These are phyloP conservation scores for Patella vulgata DNA, from an alignment of 1,140 invertebrate species.

Conservation along the genomic window DNA sequence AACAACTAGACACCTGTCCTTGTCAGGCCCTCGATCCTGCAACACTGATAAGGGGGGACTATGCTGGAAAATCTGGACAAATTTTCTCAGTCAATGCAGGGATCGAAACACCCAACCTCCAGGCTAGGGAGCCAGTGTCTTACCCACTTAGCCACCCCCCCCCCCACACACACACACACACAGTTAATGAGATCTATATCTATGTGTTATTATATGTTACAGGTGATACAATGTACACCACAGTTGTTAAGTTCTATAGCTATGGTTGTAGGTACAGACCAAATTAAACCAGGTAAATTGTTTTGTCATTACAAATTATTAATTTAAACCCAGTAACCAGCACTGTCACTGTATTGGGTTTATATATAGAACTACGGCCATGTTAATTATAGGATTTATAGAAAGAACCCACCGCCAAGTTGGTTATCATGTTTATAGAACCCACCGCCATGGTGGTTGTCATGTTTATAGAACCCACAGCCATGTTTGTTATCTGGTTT, in stretches of 20 bases:
- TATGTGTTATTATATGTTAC: conserved; percentile 15
- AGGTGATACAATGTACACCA: conserved; percentile 39
- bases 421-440: background rate
- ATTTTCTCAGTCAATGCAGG: too few relatives aligned
- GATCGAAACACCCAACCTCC: too few relatives aligned
- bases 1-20: too few relatives aligned
- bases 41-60: too few relatives aligned
- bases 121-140: too few relatives aligned
- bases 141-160: too few relatives aligned
- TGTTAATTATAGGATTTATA: background rate
- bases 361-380: background rate
- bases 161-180: too few relatives aligned
- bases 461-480: too few relatives aligned
- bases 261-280: conserved; percentile 35
- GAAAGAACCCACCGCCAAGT: background rate
- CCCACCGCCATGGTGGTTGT: too few relatives aligned
- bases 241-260: conserved; percentile 33
- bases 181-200: background rate
- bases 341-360: background rate
- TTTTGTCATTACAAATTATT: background rate
- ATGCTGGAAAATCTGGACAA: too few relatives aligned
- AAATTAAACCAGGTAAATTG: conserved; percentile 38
- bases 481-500: too few relatives aligned
- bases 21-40: too few relatives aligned
- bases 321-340: background rate